phyloP scores from a whole-genome alignment of 2,888 invertebrate genomes.

The Fragum whitleyi region DNA sequence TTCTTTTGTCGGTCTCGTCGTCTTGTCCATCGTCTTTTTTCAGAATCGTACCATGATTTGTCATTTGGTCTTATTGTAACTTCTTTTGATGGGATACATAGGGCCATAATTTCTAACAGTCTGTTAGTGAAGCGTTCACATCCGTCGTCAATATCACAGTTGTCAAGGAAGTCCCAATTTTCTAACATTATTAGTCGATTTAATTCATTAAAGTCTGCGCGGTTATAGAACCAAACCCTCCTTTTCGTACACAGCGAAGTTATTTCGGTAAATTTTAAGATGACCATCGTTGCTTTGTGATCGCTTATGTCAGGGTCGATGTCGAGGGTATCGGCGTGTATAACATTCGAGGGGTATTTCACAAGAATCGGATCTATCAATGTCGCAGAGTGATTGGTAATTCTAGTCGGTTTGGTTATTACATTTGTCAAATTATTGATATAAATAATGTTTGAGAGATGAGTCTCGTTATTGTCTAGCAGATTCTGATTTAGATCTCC shows the following conservation, averaged over 20 bases:
- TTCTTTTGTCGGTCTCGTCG: conserved; percentile 25
- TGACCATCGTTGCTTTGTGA: conserved; percentile 14
- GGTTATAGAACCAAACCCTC: conserved; percentile 16
- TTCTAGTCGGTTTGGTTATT: not conserved
- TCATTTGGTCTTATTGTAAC: conserved; percentile 24
- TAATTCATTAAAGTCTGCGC: conserved; percentile 9
- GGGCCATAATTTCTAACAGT: not conserved
- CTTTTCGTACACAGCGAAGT: not conserved
- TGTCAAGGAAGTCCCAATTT: conserved; percentile 19
- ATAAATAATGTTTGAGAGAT: not conserved
- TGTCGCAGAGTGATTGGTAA: not conserved
- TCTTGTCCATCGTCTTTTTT: conserved; percentile 14
- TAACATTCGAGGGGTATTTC: not conserved
- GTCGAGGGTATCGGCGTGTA: not conserved
- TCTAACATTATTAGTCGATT: not conserved
- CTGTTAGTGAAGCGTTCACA: not conserved
- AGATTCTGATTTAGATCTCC: conserved; percentile 14
- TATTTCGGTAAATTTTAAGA: not conserved
- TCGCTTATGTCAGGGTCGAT: conserved; percentile 17
- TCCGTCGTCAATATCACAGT: not conserved
- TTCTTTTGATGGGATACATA: conserved; percentile 28
- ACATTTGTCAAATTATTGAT: conserved; percentile 6
- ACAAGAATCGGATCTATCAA: conserved; percentile 23
- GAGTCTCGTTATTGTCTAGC: not conserved
- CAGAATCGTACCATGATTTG: conserved; percentile 34